These are phyloP conservation scores for Chaetodon trifascialis DNA, from an alignment of 2,113 vertebrate genomes.

Conservation along the genomic window DNA sequence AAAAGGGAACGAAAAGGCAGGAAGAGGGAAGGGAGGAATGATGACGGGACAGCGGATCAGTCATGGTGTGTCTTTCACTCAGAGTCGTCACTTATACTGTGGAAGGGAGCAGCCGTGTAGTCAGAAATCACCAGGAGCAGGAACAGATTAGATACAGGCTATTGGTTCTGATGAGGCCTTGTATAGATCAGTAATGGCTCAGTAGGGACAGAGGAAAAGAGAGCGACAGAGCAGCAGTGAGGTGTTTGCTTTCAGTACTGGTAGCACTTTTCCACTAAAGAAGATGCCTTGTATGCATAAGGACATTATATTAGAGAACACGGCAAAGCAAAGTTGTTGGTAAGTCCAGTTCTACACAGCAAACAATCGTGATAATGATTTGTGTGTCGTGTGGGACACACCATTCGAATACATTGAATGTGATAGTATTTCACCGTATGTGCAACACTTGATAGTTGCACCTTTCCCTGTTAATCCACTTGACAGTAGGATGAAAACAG, in stretches of 20 bases:
- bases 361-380: slow-evolving; percentile 14
- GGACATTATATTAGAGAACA: background rate
- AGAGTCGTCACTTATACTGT: slow-evolving; percentile 53
- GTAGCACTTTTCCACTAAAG: slow-evolving; percentile 4
- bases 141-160: slow-evolving; percentile 77
- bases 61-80: slow-evolving; percentile 58
- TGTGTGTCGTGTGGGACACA: background rate
- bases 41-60: slow-evolving; percentile 53
- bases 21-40: slow-evolving; percentile 12
- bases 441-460: slow-evolving; percentile 37
- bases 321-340: background rate
- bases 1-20: slow-evolving; percentile 4
- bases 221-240: slow-evolving; percentile 21
- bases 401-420: slow-evolving; percentile 5
- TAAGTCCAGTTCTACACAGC: background rate
- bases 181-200: slow-evolving; percentile 71
- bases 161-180: slow-evolving; percentile 77
- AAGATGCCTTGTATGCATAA: slow-evolving; percentile 7
- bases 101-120: slow-evolving; percentile 54
- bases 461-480: slow-evolving; percentile 42
- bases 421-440: slow-evolving; percentile 24
- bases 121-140: slow-evolving; percentile 66
- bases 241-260: slow-evolving; percentile 14
- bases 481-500: slow-evolving; percentile 43
- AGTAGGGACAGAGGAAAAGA: slow-evolving; percentile 39